phyloP scores from a whole-genome alignment of 2,113 vertebrate species.

The Ifrita kowaldi region DNA sequence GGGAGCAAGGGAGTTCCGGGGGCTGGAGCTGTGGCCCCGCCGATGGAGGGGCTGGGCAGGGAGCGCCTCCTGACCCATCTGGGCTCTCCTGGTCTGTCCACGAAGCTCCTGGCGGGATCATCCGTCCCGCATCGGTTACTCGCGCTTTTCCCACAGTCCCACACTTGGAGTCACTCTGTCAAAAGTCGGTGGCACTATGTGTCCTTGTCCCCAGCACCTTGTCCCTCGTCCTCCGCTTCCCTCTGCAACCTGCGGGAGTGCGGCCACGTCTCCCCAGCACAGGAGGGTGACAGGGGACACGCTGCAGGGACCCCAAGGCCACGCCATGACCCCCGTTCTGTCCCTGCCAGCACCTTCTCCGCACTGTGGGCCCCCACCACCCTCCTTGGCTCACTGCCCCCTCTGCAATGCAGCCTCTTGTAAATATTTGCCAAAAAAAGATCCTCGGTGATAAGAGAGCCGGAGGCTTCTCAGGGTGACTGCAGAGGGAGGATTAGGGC shows the following conservation, averaged over 20 bases:
- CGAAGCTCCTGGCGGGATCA: rapidly evolving
- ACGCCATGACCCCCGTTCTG: rapidly evolving
- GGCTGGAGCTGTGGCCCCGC: not conserved
- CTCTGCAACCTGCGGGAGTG: rapidly evolving
- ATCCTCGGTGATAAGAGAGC: constrained; percentile 64
- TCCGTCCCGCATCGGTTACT: not conserved
- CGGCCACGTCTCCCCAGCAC: rapidly evolving
- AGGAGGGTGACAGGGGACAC: not conserved
- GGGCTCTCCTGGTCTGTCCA: not conserved
- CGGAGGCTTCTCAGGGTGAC: constrained; percentile 55
- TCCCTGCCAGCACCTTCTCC: not conserved
- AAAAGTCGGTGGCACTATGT: rapidly evolving
- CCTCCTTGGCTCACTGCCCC: not conserved
- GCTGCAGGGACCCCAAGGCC: rapidly evolving
- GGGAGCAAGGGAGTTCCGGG: not conserved
- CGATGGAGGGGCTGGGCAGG: not conserved
- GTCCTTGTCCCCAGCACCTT: not conserved
- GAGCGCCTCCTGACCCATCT: not conserved
- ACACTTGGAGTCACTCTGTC: not conserved
- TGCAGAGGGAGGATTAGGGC: constrained; percentile 59
- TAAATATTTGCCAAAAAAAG: constrained; percentile 68
- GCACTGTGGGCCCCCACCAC: rapidly evolving
- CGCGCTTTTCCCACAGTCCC: not conserved
- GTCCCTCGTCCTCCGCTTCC: not conserved
- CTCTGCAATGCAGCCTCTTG: not conserved